These are phyloP conservation scores for Epinotia nisella DNA, from an alignment of 2,888 invertebrate genomes.

Conservation along the genomic window DNA sequence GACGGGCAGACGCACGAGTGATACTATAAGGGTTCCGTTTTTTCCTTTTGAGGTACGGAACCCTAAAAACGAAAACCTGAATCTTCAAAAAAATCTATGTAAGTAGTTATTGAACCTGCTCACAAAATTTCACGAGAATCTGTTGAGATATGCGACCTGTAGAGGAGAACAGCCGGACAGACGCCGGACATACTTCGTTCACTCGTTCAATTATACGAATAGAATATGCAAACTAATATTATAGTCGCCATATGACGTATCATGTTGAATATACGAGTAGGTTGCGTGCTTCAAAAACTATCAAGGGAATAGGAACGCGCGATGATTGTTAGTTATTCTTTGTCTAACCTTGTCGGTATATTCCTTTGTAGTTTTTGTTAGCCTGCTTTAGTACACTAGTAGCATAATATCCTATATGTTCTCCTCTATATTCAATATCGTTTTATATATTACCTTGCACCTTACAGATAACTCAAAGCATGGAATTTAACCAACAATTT, in stretches of 20 bases:
- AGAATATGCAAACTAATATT: neutral
- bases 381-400: constrained; percentile 7
- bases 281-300: constrained; percentile 32
- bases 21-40: no score
- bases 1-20: no score
- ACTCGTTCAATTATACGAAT: no score
- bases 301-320: constrained; percentile 26
- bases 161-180: no score
- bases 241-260: neutral
- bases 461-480: neutral
- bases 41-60: no score
- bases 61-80: no score
- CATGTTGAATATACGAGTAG: neutral
- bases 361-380: constrained; percentile 13
- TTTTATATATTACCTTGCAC: neutral
- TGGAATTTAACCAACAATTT: neutral
- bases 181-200: no score
- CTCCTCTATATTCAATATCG: neutral
- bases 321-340: constrained; percentile 32
- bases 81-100: no score
- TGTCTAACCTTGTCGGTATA: constrained; percentile 21
- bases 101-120: no score
- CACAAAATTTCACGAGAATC: no score
- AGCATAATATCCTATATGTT: neutral
- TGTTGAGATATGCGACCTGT: no score